These are phyloP conservation scores for Takifugu bimaculatus DNA, from an alignment of 2,113 vertebrate species.

Conservation along the genomic window DNA sequence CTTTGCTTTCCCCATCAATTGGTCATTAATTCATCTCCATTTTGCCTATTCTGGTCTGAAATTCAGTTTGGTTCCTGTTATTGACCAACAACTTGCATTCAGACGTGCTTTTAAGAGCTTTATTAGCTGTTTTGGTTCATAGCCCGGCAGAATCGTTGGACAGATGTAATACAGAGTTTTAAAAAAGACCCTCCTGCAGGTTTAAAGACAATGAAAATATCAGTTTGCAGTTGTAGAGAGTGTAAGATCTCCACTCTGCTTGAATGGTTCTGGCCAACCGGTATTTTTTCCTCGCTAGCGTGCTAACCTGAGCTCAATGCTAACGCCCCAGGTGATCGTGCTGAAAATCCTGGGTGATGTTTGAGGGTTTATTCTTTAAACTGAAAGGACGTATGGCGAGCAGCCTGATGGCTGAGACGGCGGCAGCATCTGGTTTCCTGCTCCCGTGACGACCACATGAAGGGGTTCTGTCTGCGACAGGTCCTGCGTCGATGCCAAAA, in stretches of 20 bases:
- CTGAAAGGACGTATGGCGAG: constrained; percentile 42
- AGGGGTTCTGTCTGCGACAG: constrained; percentile 40
- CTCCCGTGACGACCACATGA: constrained; percentile 59
- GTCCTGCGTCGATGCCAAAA: constrained; percentile 56
- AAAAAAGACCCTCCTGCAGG: no score
- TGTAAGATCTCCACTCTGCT: no score
- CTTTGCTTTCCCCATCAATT: background rate
- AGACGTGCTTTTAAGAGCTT: background rate
- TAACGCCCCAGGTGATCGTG: background rate
- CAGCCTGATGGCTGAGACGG: constrained; percentile 51
- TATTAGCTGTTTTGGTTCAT: background rate
- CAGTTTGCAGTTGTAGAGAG: no score
- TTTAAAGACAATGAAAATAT: no score
- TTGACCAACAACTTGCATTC: background rate
- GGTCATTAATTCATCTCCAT: background rate
- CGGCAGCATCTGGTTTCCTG: constrained; percentile 50
- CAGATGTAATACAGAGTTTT: no score
- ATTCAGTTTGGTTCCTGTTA: background rate
- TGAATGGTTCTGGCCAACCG: no score
- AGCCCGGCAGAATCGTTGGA: no score
- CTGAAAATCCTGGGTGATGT: background rate
- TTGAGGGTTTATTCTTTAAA: constrained; percentile 8
- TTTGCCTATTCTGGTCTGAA: background rate
- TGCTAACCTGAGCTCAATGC: no score
- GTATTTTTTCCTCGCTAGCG: no score